Evolutionary conservation across 1,140 invertebrate species (phyloP), one percentile per base, ranked within the genome.

Genomic region (Megalonaias nervosa): DNA sequence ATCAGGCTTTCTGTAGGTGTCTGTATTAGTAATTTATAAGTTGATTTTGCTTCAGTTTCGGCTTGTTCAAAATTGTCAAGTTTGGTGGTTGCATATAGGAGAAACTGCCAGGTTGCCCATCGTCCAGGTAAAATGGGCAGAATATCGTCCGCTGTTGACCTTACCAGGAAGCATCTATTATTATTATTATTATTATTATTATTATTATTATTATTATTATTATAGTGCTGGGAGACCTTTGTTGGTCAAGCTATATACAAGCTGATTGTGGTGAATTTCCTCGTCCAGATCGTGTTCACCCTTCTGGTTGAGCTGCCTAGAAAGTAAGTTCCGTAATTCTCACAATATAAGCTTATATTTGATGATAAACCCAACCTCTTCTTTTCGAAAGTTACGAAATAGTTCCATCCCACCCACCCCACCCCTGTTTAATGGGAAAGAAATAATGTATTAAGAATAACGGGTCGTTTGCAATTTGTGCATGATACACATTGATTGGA

Each of bases 191-290:
- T 61, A 61, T n/a, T 61, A n/a, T 61, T 19, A 61, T n/a, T 23
- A 61, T 19, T 19, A 61, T n/a, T 61, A 38, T 38, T 38, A 38
- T 38, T 38, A 38, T 38, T 17, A 31, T n/a, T 55, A 59, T 74
- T 81, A 17, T 79, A 90, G 87, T 97, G 96, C 84, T 97, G 96
- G 96, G 97, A 97, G 88, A 96, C 95, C 0, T 97, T 95, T 84
- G 94, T 97, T 0, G 96, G 96, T 0, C 95, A 96, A 83, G 95
- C 97, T 81, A 92, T 97, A 66, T 96, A 96, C 85, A 97, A 97
- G 86, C 89, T 98, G 2, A 92, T 96, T 2, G 83, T 97, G 1
- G 93, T 95, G 0, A 96, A 97, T 89, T 94, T 97, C 77, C 91
- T 94, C 0, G 92, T 94, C 2, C 94, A 96, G 82, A 92, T 96